Base-by-base conservation (phyloP, 2,888 invertebrate species). In the Drosophila mulleri region DNA sequence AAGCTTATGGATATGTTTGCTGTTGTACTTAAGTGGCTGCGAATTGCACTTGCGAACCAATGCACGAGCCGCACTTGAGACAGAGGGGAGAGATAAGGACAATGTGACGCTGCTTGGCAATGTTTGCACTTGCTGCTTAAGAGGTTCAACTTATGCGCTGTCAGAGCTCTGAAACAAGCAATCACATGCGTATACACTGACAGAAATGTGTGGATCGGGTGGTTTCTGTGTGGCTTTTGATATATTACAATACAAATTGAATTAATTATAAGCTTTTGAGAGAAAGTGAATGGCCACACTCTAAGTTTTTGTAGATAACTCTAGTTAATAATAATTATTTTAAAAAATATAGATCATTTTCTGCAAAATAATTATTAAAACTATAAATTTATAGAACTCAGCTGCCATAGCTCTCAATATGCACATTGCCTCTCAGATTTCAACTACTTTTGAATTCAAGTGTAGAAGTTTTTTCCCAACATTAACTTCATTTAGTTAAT, bases 1-100 rank as follows among this genome's bases (percentile, higher is more conserved):
- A 78, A 76, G 82, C 80, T 84, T 78, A 76, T 72, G 67, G 72
- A 66, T 63, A 35, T 84, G 85, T 82, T 87, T 87, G 78, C 61
- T 39, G 23, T 72, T 53, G 35, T 72, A 78, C 82, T 80, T 80
- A 83, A 87, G 85, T 87, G 80, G 48, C 78, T 64, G 67, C 57
- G 50, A 78, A 80, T 68, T 83, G 83, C 87, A 83, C 72, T 83
- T 82, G 71, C 58, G 63, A 65, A 35, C 64, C 57, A 60, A 45
- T 23, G 26, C 37, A 37, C 37, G 37, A 37, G 37, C 14, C 37
- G 5, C 16, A 39, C 37, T 39, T 39, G 23, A 14, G n/a, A 16
- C 16, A 0, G 12, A 2, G 8, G 16, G 9, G 23, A 6, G 11
- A 9, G 16, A 26, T 16, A 47, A 14, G 16, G 42, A 41, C 54